These are phyloP conservation scores for Nibea albiflora DNA, from an alignment of 2,113 vertebrate genomes.

Conservation along the genomic window DNA sequence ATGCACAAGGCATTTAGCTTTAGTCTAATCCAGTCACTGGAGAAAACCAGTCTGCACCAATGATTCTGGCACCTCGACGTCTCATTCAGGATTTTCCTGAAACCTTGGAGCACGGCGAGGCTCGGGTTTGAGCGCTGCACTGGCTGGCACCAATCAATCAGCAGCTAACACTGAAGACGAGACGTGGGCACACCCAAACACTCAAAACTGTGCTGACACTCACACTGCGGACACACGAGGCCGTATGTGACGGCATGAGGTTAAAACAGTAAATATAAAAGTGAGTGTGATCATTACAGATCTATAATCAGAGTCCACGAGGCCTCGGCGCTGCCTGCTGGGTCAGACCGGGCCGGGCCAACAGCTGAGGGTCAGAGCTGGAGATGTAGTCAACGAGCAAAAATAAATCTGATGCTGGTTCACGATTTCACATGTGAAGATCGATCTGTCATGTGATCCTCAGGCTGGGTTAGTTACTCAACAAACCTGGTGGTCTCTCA, in stretches of 20 bases:
- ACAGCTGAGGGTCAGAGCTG: constrained; percentile 22
- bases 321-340: background rate
- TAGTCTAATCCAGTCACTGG: background rate
- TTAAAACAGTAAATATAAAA: background rate
- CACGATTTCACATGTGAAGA: background rate
- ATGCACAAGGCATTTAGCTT: background rate
- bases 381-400: too few species aligned
- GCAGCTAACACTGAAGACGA: background rate
- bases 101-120: too few species aligned
- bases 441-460: background rate
- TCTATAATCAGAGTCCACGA: too few species aligned
- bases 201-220: too few species aligned
- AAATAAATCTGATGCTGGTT: background rate
- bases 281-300: background rate
- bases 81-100: background rate
- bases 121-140: background rate
- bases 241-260: too few species aligned
- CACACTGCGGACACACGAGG: too few species aligned
- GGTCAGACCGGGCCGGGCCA: background rate
- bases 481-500: too few species aligned
- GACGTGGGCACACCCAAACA: background rate
- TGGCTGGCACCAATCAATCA: background rate
- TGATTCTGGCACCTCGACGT: background rate
- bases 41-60: background rate
- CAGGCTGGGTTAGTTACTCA: background rate